These are phyloP conservation scores for Pantala flavescens DNA, from an alignment of 1,140 invertebrate species.

Conservation along the genomic window DNA sequence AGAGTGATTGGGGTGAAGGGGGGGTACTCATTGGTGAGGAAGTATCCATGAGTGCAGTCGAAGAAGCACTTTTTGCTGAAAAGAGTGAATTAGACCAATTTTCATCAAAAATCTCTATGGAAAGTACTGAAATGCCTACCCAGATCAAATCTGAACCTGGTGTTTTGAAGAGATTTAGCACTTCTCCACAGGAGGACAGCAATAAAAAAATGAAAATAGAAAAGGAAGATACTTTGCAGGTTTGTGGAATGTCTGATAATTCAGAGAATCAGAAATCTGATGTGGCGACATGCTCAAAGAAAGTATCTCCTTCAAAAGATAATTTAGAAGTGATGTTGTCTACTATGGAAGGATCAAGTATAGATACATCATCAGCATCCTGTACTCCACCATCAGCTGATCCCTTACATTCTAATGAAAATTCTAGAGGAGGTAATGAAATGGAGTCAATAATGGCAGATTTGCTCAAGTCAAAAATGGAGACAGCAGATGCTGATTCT, in stretches of 20 bases:
- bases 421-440: background rate
- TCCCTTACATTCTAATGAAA: background rate
- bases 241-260: background rate
- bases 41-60: background rate
- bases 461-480: background rate
- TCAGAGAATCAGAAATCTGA: background rate
- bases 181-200: background rate
- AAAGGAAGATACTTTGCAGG: background rate
- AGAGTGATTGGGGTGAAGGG: background rate
- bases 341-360: background rate
- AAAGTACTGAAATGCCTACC: background rate
- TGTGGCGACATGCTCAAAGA: background rate
- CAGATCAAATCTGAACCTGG: background rate
- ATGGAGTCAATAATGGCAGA: slow-evolving; percentile 5
- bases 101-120: background rate
- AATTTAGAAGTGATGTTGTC: background rate
- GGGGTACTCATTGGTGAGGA: background rate
- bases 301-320: background rate
- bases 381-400: background rate
- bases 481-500: background rate
- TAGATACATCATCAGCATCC: background rate
- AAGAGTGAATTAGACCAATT: background rate
- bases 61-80: background rate
- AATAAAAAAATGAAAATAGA: background rate
- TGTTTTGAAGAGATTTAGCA: background rate